Percentiles rank a stretch among this genome's conserved stretches.
Conservation (phyloP, 1,140 invertebrate genomes). For the Penaeus japonicus region DNA sequence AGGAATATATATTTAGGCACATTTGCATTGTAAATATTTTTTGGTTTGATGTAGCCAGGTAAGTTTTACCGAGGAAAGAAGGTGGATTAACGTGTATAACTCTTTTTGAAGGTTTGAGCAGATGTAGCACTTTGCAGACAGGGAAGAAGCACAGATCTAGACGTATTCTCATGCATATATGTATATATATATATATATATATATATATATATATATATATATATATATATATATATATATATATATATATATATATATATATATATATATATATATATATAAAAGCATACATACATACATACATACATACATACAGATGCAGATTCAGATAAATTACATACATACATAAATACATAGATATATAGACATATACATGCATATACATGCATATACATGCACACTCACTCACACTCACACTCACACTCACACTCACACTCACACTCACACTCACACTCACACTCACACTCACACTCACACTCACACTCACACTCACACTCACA, state of each 20-base stretch:
- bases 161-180: background rate
- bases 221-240: conserved; percentile 13
- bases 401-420: background rate
- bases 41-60: too few relatives aligned
- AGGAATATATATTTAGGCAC: too few relatives aligned
- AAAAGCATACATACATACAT: background rate
- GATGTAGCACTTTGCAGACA: too few relatives aligned
- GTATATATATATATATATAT: background rate
- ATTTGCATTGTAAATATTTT: too few relatives aligned
- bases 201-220: conserved; percentile 13
- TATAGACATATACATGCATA: background rate
- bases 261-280: background rate
- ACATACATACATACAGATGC: background rate
- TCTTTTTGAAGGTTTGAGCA: too few relatives aligned
- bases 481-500: too few relatives aligned
- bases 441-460: background rate
- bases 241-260: conserved; percentile 13
- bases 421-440: background rate
- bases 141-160: too few relatives aligned
- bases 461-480: background rate
- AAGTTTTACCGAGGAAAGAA: too few relatives aligned
- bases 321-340: background rate
- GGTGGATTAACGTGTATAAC: too few relatives aligned
- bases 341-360: background rate
- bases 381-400: background rate